Conservation (phyloP, 1,140 invertebrate species). For the Zophobas atratus region DNA sequence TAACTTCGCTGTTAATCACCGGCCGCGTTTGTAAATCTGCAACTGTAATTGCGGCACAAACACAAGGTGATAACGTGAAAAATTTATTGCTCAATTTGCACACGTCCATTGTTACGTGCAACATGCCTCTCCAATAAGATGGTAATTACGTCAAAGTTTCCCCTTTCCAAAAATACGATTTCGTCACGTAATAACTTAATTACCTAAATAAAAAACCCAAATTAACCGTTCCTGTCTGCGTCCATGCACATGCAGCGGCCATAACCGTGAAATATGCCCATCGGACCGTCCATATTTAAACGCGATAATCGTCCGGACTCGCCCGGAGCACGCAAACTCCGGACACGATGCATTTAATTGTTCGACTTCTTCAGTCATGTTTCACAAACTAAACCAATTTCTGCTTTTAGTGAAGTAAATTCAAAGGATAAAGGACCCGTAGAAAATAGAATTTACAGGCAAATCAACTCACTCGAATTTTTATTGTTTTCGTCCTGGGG, state of each 20-base stretch:
- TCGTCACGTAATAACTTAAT: slow-evolving; percentile 47
- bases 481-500: too few species aligned
- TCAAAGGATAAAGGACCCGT: too few species aligned
- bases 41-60: slow-evolving; percentile 28
- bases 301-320: background rate
- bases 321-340: background rate
- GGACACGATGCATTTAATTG: slow-evolving; percentile 22
- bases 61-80: slow-evolving; percentile 42
- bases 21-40: slow-evolving; percentile 33
- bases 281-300: slow-evolving; percentile 20
- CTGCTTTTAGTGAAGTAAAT: too few species aligned
- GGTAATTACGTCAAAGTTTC: slow-evolving; percentile 28
- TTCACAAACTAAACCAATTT: too few species aligned
- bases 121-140: slow-evolving; percentile 29
- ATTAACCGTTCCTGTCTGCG: slow-evolving; percentile 4
- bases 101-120: slow-evolving; percentile 18
- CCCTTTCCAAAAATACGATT: slow-evolving; percentile 32
- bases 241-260: slow-evolving; percentile 17
- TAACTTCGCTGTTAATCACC: slow-evolving; percentile 12
- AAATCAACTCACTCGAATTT: too few species aligned
- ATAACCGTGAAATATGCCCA: slow-evolving; percentile 37
- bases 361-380: background rate
- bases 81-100: slow-evolving; percentile 46
- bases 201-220: slow-evolving; percentile 25
- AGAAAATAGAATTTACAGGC: too few species aligned